A percentile compares a stretch with the other conserved stretches of the same genome.
Conservation (phyloP, 2,797 vertebrate genomes). For the Hipposideros larvatus region DNA sequence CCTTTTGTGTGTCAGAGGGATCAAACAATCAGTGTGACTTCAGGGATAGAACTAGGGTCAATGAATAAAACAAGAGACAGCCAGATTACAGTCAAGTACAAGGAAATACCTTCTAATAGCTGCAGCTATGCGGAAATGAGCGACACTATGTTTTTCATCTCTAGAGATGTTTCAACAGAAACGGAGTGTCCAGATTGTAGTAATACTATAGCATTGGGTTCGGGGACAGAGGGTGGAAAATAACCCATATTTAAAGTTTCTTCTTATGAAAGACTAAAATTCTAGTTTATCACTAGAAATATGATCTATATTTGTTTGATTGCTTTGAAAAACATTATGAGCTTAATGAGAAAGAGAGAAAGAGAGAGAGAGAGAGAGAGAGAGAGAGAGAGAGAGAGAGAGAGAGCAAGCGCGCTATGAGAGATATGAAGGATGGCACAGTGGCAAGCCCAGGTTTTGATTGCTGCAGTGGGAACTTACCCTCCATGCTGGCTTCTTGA, state of each 20-base stretch:
- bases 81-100: not conserved
- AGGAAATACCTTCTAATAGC: not conserved
- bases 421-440: too few relatives aligned
- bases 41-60: not conserved
- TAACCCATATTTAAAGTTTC: not conserved
- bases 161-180: not conserved
- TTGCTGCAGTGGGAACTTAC: not conserved
- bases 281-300: not conserved
- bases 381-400: not conserved
- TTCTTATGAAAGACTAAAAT: not conserved
- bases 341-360: not conserved
- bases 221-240: not conserved
- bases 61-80: not conserved
- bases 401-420: too few relatives aligned
- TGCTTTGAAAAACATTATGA: conserved; percentile 41
- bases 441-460: not conserved
- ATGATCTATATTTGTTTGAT: not conserved
- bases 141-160: not conserved
- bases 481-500: not conserved
- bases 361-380: too few relatives aligned
- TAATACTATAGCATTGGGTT: not conserved
- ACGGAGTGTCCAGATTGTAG: fast-evolving
- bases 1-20: not conserved
- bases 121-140: too few relatives aligned
- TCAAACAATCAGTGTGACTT: not conserved